These are phyloP conservation scores for Heliconius sara DNA, from an alignment of 2,888 invertebrate genomes.

Conservation along the genomic window DNA sequence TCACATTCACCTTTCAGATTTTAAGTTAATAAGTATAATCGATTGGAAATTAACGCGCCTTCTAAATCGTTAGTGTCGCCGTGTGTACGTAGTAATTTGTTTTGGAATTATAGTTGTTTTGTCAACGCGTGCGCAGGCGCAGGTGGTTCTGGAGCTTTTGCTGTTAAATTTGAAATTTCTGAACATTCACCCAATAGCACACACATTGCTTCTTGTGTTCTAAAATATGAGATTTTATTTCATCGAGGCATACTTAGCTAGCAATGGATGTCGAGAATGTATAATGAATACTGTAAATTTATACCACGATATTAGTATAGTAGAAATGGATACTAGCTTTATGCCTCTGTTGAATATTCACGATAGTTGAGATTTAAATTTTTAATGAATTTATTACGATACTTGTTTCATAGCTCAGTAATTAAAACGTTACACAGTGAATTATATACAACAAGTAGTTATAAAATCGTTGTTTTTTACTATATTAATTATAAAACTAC, in stretches of 20 bases:
- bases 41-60: slow-evolving; percentile 51
- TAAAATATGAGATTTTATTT: not conserved
- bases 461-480: not conserved
- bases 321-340: slow-evolving; percentile 21
- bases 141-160: slow-evolving; percentile 44
- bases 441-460: not conserved
- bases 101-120: slow-evolving; percentile 59
- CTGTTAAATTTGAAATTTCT: not conserved
- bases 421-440: slow-evolving; percentile 10
- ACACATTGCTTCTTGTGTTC: slow-evolving; percentile 30
- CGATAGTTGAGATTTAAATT: slow-evolving; percentile 39
- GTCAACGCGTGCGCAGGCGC: slow-evolving; percentile 55
- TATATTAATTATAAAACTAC: not conserved
- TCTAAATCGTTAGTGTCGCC: slow-evolving; percentile 46
- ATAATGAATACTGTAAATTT: not conserved
- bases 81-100: slow-evolving; percentile 54
- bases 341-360: slow-evolving; percentile 42
- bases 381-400: slow-evolving; percentile 34
- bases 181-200: not conserved
- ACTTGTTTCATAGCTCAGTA: slow-evolving; percentile 23
- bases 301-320: not conserved
- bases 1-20: slow-evolving; percentile 43
- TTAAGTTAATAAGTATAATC: slow-evolving; percentile 48
- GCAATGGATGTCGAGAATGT: slow-evolving; percentile 10
- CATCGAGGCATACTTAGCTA: not conserved